Evolutionary conservation across 2,888 invertebrate species (phyloP).

Genomic region (Tachina grossa): DNA sequence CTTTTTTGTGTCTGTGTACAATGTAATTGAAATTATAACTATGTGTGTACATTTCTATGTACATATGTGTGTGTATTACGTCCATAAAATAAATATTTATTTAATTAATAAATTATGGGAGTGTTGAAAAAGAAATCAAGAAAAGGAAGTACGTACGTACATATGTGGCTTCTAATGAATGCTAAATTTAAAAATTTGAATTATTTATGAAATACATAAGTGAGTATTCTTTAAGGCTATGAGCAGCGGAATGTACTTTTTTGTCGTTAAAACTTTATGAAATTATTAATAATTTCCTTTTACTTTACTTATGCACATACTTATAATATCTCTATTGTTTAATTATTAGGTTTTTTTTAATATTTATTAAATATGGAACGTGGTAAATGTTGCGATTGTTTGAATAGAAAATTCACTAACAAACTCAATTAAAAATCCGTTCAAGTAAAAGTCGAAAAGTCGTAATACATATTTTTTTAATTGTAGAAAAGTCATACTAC

Average conservation of each 20-base stretch:
- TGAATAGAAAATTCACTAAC: not conserved
- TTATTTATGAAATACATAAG: not conserved
- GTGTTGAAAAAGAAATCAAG: not conserved
- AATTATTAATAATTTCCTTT: constrained; percentile 2
- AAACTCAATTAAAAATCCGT: not conserved
- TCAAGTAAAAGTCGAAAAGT: not conserved
- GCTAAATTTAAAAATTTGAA: constrained; percentile 7
- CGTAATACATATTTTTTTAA: too few species aligned
- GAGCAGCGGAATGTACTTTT: not conserved
- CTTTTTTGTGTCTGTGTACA: not conserved
- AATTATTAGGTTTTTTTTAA: constrained; percentile 6
- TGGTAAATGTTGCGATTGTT: constrained; percentile 8
- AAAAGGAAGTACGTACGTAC: not conserved
- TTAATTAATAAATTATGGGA: constrained; percentile 15
- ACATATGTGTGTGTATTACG: not conserved
- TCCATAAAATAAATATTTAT: not conserved
- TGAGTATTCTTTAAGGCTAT: not conserved
- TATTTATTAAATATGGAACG: constrained; percentile 21
- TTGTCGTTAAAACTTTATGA: not conserved
- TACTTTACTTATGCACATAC: not conserved
- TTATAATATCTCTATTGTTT: not conserved
- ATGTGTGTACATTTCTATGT: not conserved
- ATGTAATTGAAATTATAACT: not conserved
- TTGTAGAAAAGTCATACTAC: too few species aligned
- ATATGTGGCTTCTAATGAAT: not conserved